These are phyloP conservation scores for Apostichopus californicus DNA, from an alignment of 35 echinoderm and acorn worm genomes.

Conservation along the genomic window DNA sequence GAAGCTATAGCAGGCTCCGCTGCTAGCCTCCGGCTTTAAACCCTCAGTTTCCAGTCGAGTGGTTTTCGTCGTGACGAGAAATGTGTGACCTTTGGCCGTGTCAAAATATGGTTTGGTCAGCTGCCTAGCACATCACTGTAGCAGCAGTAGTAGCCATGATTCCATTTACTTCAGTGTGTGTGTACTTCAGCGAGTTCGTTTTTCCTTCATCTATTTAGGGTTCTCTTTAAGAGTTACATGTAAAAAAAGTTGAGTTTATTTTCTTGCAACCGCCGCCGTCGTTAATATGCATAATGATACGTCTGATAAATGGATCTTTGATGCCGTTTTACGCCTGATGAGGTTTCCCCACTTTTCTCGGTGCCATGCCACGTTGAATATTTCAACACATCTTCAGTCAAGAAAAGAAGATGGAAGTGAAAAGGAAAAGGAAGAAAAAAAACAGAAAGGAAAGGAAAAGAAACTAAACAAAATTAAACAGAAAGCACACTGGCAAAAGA, in stretches of 20 bases:
- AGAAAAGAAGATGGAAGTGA: too few relatives aligned
- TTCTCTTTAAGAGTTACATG: background rate
- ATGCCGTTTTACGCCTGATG: constrained; percentile 39
- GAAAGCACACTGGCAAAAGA: too few relatives aligned
- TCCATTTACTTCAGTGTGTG: background rate
- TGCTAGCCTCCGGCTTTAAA: background rate
- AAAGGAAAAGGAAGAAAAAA: too few relatives aligned
- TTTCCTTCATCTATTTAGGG: background rate
- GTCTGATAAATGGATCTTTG: constrained; percentile 43
- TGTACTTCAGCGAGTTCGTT: background rate
- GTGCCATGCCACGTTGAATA: constrained; percentile 27
- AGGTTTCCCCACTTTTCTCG: constrained; percentile 4
- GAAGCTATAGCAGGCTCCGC: background rate
- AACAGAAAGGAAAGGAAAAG: too few relatives aligned
- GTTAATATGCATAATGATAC: constrained; percentile 39
- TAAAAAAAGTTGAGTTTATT: constrained; percentile 7
- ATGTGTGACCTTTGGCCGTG: constrained; percentile 49
- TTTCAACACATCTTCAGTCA: constrained; percentile 8
- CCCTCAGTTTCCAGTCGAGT: constrained; percentile 22
- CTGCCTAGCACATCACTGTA: background rate
- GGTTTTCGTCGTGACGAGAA: background rate
- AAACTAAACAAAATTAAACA: too few relatives aligned
- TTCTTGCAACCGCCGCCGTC: background rate
- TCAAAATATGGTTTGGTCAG: constrained; percentile 40
- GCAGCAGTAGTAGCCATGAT: background rate